Evolutionary conservation across 2,113 vertebrate genomes (phyloP).

Genomic region (Bettongia penicillata): DNA sequence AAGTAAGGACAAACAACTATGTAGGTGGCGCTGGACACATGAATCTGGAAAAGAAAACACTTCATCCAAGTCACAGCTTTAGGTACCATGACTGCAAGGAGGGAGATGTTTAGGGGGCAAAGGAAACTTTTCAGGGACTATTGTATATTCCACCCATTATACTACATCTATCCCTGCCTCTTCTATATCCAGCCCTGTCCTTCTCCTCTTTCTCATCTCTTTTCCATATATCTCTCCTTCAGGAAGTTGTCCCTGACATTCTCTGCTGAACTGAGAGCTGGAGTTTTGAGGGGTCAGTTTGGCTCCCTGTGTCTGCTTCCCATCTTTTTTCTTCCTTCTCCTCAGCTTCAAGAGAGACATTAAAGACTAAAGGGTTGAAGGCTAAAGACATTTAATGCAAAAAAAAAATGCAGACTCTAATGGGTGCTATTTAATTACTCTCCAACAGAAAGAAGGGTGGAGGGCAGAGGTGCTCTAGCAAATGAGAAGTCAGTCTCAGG

Average conservation of each 20-base stretch:
- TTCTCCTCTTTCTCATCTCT: background rate
- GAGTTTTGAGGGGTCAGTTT: background rate
- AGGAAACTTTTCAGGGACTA: background rate
- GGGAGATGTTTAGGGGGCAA: background rate
- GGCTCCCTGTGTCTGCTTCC: background rate
- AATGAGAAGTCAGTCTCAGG: background rate
- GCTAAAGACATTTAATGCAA: background rate
- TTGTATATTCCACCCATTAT: background rate
- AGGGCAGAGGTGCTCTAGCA: background rate
- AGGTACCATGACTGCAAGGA: background rate
- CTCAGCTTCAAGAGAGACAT: background rate
- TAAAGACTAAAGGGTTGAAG: background rate
- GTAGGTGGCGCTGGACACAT: background rate
- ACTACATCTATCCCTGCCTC: background rate
- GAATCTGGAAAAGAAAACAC: background rate
- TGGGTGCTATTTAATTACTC: background rate
- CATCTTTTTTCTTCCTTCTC: background rate
- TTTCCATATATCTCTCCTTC: background rate
- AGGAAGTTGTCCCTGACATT: background rate
- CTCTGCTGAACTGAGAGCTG: background rate
- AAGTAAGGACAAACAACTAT: background rate
- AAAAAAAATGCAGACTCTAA: background rate
- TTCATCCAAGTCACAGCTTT: background rate
- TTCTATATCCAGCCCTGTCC: background rate
- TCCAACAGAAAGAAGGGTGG: background rate